Evolutionary conservation across 2,797 vertebrate species (phyloP).

Genomic region (Hemibagrus guttatus): DNA sequence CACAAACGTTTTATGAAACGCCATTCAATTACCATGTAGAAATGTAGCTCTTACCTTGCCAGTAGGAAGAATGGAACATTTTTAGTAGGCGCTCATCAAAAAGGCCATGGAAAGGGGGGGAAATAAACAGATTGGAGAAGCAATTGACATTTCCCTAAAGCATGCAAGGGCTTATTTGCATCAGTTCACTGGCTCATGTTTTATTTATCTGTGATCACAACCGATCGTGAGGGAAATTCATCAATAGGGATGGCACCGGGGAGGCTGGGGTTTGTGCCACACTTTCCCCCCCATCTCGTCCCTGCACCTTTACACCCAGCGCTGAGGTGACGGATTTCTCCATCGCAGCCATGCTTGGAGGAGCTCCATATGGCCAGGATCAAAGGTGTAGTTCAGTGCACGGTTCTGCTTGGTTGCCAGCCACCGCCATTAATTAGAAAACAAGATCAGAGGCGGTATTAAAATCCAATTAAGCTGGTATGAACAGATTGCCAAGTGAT

Average conservation of each 20-base stretch:
- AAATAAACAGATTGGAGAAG: constrained; percentile 79
- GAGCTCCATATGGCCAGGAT: constrained; percentile 84
- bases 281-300: constrained; percentile 34
- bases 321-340: constrained; percentile 80
- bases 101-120: constrained; percentile 74
- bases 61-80: constrained; percentile 53
- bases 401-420: constrained; percentile 83
- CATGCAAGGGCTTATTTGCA: constrained; percentile 72
- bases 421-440: constrained; percentile 85
- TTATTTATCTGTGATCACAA: constrained; percentile 80
- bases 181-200: constrained; percentile 74
- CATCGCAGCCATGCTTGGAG: constrained; percentile 78
- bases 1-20: constrained; percentile 45
- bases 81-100: constrained; percentile 65
- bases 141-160: constrained; percentile 78
- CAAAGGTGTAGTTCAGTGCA: constrained; percentile 84
- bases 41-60: constrained; percentile 37
- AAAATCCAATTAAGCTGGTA: constrained; percentile 88
- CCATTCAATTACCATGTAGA: constrained; percentile 57
- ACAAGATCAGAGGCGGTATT: constrained; percentile 87
- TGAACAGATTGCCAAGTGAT: constrained; percentile 99
- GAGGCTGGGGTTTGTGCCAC: constrained; percentile 61
- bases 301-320: constrained; percentile 74
- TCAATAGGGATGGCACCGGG: constrained; percentile 75
- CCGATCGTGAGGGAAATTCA: constrained; percentile 79